These are phyloP conservation scores for Sebastes steindachneri DNA, from an alignment of 2,797 vertebrate genomes.

Conservation along the genomic window DNA sequence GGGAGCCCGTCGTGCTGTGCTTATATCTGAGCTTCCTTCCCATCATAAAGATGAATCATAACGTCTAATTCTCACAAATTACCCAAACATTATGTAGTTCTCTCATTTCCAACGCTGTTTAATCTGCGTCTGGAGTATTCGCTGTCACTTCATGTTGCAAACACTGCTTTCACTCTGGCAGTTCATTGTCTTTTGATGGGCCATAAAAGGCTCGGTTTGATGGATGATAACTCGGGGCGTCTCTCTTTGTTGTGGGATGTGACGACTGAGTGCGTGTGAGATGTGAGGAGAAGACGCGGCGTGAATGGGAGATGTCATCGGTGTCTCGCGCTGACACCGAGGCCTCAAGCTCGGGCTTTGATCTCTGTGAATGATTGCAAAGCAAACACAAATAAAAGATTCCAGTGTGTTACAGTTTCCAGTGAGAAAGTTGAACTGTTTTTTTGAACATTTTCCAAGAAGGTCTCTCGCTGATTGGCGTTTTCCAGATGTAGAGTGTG, in stretches of 20 bases:
- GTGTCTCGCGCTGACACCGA: conserved; percentile 66
- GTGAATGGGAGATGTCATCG: conserved; percentile 77
- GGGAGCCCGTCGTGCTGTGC: conserved; percentile 43
- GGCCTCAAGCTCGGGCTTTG: conserved; percentile 72
- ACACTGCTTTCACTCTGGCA: conserved; percentile 75
- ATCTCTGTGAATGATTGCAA: conserved; percentile 71
- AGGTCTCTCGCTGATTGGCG: conserved; percentile 18
- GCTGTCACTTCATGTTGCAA: conserved; percentile 77
- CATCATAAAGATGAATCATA: conserved; percentile 73
- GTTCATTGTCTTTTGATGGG: conserved; percentile 83
- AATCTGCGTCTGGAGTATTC: conserved; percentile 77
- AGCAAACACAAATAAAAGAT: conserved; percentile 75
- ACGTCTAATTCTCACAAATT: conserved; percentile 76
- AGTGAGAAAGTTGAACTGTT: conserved; percentile 50
- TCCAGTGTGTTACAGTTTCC: conserved; percentile 41
- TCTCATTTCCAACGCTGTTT: conserved; percentile 73
- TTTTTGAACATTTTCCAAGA: conserved; percentile 22
- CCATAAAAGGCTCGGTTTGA: conserved; percentile 79
- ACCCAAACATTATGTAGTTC: conserved; percentile 68
- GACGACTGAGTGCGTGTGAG: conserved; percentile 75
- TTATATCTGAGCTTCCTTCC: conserved; percentile 49
- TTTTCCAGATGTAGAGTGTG: conserved; percentile 18
- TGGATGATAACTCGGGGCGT: conserved; percentile 81
- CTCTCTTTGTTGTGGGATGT: conserved; percentile 80
- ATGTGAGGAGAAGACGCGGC: conserved; percentile 72